Conservation (phyloP, 2,797 vertebrate species). For the Rhinatrema bivittatum region DNA sequence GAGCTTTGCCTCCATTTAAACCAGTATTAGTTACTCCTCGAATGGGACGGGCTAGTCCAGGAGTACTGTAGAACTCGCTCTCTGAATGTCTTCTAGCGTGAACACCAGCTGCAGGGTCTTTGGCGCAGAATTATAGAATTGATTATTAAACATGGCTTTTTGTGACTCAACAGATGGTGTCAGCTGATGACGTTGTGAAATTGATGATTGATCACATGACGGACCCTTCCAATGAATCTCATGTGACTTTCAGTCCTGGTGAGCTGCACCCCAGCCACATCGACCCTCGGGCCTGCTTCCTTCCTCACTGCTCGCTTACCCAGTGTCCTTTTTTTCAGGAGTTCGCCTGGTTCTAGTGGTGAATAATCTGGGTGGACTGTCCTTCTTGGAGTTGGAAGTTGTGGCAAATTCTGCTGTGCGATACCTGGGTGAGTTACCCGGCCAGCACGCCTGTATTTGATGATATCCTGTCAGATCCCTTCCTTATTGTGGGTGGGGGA, state of each 20-base stretch:
- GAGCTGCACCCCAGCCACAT: neutral
- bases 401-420: slow-evolving; percentile 63
- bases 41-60: too few species aligned
- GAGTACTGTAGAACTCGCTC: too few species aligned
- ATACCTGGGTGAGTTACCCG: slow-evolving; percentile 60
- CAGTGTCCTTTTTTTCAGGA: slow-evolving; percentile 43
- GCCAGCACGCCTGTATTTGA: neutral
- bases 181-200: slow-evolving; percentile 69
- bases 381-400: slow-evolving; percentile 82
- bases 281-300: neutral
- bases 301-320: neutral
- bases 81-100: too few species aligned
- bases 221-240: slow-evolving; percentile 63
- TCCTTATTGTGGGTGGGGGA: neutral
- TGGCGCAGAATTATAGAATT: too few species aligned
- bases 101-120: too few species aligned
- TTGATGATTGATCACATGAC: slow-evolving; percentile 86
- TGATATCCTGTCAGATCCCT: neutral
- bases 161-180: slow-evolving; percentile 51
- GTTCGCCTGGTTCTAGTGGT: slow-evolving; percentile 74
- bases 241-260: slow-evolving; percentile 63
- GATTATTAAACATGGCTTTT: too few species aligned
- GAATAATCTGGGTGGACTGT: slow-evolving; percentile 89
- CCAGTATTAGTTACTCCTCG: too few species aligned
- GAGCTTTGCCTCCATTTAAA: too few species aligned